These are phyloP conservation scores for Scomberomorus guttatus DNA, from an alignment of 2,797 vertebrate genomes.

Conservation along the genomic window DNA sequence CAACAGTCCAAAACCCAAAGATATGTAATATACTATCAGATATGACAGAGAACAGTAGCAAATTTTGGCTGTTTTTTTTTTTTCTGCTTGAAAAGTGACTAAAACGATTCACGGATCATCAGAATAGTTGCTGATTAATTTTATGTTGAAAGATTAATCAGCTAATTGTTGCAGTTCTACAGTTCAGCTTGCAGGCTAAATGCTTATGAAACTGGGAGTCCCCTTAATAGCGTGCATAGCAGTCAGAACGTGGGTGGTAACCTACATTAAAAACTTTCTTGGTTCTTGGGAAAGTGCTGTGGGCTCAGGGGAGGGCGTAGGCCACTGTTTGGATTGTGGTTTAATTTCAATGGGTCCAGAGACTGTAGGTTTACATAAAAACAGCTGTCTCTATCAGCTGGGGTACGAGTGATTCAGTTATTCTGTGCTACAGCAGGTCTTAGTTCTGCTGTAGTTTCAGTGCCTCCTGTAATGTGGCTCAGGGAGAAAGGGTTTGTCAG, in stretches of 20 bases:
- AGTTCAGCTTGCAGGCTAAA: slow-evolving; percentile 6
- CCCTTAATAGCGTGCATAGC: slow-evolving; percentile 11
- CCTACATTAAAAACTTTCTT: slow-evolving; percentile 72
- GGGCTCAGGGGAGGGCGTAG: slow-evolving; percentile 83
- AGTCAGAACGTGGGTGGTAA: slow-evolving; percentile 42
- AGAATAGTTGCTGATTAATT: background rate
- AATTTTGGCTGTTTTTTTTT: no score
- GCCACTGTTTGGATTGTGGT: slow-evolving; percentile 86
- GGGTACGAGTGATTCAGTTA: slow-evolving; percentile 77
- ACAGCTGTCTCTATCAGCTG: slow-evolving; percentile 61
- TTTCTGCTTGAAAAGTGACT: background rate
- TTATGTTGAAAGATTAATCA: background rate
- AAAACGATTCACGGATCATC: background rate
- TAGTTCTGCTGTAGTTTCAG: no score
- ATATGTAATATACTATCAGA: background rate
- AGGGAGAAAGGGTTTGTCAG: slow-evolving; percentile 28
- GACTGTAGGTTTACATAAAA: slow-evolving; percentile 75
- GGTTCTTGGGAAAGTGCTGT: slow-evolving; percentile 83
- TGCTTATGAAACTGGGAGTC: slow-evolving; percentile 25
- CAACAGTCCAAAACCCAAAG: background rate
- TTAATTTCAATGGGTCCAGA: slow-evolving; percentile 62
- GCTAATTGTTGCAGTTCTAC: background rate
- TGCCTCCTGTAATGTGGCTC: slow-evolving; percentile 17
- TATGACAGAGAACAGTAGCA: background rate
- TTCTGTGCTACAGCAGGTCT: slow-evolving; percentile 33